Evolutionary conservation across 1,140 invertebrate genomes (phyloP), one percentile per base, ranked within the genome.

Genomic region (Drosophila trapezifrons): DNA sequence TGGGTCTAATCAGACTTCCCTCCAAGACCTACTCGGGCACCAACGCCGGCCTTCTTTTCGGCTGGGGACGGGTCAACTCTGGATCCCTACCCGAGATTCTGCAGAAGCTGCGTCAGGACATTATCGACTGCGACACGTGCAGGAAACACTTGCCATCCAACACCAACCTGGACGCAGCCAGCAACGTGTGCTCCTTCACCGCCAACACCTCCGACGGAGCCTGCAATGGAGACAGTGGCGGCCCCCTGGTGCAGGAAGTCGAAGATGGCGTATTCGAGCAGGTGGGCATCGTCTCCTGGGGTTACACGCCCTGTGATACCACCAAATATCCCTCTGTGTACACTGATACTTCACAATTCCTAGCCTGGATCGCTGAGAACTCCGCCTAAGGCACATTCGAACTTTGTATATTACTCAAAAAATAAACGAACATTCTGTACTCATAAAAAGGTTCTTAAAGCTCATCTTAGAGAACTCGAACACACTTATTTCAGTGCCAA

Each of bases 201-300:
- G 59, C 93, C 3, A 91, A 84, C 29, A 93, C 93, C 13, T 92
- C 93, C 51, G 78, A 92, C 18, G 93, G 94, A 45, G 93, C 94
- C 20, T 95, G 95, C 90, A 94, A 92, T 57, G 94, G 94, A 45
- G 95, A 95, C 83, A 95, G 94, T 18, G 95, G 95, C 54, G 95
- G 95, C 51, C 95, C 95, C 2, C 77, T 95, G 35, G 92, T 94
- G n/a, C 47, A 2, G 15, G 35, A 20, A 15, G 22, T 12, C 4
- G 0, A 10, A n/a, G 72, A 91, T 9, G 71, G 49, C 6, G 47
- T 1, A 8, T 4, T 2, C n/a, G 18, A 66, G 43, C 62, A 27
- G 17, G 71, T 96, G 35, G 96, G 96, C 17, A 92, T 96, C 20
- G 96, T 96, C 0, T 96, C 96, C 2, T 97, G 95, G 95, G 96